These are phyloP conservation scores for Neodiprion lecontei DNA, from an alignment of 1,140 invertebrate species.

Conservation along the genomic window DNA sequence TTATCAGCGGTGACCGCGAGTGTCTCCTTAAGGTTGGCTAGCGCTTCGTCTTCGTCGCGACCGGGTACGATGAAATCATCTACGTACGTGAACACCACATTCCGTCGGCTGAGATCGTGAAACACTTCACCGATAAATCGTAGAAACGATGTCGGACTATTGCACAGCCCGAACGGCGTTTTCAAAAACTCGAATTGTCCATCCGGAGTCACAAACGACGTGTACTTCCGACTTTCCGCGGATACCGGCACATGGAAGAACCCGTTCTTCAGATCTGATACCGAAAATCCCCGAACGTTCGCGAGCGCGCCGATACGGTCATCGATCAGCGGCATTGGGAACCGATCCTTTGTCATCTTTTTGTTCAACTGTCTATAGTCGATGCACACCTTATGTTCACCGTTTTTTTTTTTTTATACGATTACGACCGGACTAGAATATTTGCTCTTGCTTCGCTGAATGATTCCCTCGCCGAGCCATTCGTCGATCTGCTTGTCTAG, in stretches of 20 bases:
- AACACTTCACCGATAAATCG: too few relatives aligned
- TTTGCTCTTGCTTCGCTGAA: constrained; percentile 28
- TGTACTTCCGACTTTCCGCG: constrained; percentile 24
- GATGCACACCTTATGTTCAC: constrained; percentile 31
- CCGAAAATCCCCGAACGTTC: neutral
- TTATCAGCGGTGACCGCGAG: constrained; percentile 25
- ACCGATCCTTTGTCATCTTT: neutral
- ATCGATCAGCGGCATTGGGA: neutral
- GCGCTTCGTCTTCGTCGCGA: too few relatives aligned
- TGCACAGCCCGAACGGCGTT: constrained; percentile 42
- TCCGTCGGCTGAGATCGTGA: too few relatives aligned
- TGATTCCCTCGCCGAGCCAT: constrained; percentile 19
- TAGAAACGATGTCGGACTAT: constrained; percentile 17
- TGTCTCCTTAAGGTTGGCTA: neutral
- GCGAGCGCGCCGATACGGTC: neutral
- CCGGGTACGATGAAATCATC: too few relatives aligned
- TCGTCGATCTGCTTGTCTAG: neutral
- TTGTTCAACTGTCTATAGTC: constrained; percentile 54
- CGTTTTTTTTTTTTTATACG: constrained; percentile 41
- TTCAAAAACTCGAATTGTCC: constrained; percentile 30
- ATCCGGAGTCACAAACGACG: constrained; percentile 28
- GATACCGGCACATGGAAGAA: constrained; percentile 32
- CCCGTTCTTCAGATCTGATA: constrained; percentile 31
- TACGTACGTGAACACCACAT: too few relatives aligned
- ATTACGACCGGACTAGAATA: constrained; percentile 34